Evolutionary conservation across 2,113 vertebrate genomes (phyloP).

Genomic region (Chascanopsetta lugubris): DNA sequence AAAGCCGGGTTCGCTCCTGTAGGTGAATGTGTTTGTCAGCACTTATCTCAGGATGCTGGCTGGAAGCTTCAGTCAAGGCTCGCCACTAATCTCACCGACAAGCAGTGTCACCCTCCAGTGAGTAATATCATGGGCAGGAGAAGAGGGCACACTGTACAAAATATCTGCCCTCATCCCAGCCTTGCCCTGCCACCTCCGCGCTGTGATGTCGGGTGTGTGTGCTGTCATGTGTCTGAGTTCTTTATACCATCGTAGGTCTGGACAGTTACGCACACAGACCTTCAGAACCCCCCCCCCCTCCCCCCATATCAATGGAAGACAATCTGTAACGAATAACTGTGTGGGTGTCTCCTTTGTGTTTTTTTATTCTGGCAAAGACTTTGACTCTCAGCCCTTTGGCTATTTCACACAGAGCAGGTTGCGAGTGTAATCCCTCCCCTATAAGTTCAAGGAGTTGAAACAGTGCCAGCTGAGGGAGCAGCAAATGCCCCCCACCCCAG

Average conservation of each 20-base stretch:
- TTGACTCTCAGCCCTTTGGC: constrained; percentile 39
- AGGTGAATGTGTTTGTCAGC: constrained; percentile 64
- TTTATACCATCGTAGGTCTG: constrained; percentile 17
- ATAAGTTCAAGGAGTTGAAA: constrained; percentile 54
- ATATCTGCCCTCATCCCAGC: constrained; percentile 55
- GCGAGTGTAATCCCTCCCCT: constrained; percentile 39
- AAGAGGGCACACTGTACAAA: constrained; percentile 45
- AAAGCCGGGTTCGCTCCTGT: constrained; percentile 36
- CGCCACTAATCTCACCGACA: constrained; percentile 71
- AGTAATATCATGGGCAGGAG: constrained; percentile 62
- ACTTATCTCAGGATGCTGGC: constrained; percentile 72
- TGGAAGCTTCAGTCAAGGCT: constrained; percentile 64
- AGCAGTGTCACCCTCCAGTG: constrained; percentile 62
- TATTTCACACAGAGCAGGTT: constrained; percentile 40
- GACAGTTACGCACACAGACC: constrained; percentile 3
- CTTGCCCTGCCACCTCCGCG: constrained; percentile 47
- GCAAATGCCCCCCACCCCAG: constrained; percentile 44
- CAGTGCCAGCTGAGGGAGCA: constrained; percentile 50
- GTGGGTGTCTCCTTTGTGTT: constrained; percentile 59
- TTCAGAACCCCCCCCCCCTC: constrained; percentile 37
- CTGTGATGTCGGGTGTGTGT: constrained; percentile 21
- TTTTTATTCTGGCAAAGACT: constrained; percentile 59
- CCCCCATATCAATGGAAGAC: constrained; percentile 22
- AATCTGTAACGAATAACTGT: constrained; percentile 45
- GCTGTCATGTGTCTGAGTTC: constrained; percentile 22